Evolutionary conservation across 2,113 vertebrate genomes (phyloP), one percentile per base, ranked within the genome.

Genomic region (Rhinoderma darwinii): DNA sequence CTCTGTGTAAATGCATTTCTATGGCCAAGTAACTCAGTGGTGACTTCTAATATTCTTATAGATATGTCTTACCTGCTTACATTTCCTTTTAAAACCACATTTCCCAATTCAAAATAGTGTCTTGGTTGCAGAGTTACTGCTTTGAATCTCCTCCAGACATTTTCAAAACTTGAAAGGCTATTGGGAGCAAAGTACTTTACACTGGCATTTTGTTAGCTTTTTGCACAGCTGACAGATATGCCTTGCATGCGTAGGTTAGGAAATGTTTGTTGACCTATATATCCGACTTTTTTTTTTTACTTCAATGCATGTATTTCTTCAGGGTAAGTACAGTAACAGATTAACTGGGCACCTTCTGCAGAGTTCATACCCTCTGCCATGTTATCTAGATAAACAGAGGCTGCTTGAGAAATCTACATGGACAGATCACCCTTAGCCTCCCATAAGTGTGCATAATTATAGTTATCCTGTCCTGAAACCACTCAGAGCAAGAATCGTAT

Each of bases 271-370:
- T 82, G 86, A 87, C 86, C 86, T 82, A 87, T 87, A 73, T 82
- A 63, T 75, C n/a, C 75, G 86, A 75, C 85, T 87, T 82, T 86
- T 54, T 51, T 75, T 82, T 54, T 51, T 75, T 82, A 75, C 44
- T 70, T 79, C 75, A 82, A 6, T 75, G 68, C 39, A 87, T 82
- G 51, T 80, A 82, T 87, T 82, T 87, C 78, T 87, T 87, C 78
- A 87, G 86, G 86, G 86, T 75, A 82, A 63, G 78, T 47, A 75
- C 78, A 87, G 68, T 87, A 73, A 27, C 27, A 63, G 51, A 59
- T 82, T 82, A 87, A 82, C 86, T 82, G 79, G 86, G 84, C 51
- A 87, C 86, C 86, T 87, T 87, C 86, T 82, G 86, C 68, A 75
- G 50, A 75, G 86, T 82, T 87, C 86, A 82, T 82, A 75, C 68